Conservation (phyloP, 35 echinoderm and acorn worm genomes). For the Anneissia japonica region DNA sequence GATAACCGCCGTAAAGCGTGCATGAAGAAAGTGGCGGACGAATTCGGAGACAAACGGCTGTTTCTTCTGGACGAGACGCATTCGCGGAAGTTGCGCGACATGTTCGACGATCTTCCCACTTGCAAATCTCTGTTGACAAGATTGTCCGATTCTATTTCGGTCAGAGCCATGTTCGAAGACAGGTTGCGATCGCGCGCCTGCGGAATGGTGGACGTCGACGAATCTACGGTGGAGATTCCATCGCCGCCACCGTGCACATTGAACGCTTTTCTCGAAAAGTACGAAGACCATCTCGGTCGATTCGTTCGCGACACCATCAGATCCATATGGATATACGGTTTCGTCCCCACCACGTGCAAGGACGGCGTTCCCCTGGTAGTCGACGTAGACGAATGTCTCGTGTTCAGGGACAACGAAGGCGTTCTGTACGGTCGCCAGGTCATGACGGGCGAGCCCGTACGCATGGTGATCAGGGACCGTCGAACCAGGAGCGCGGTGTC, state of each 20-base stretch:
- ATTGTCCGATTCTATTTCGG: neutral
- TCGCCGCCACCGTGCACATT: neutral
- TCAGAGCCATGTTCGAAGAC: neutral
- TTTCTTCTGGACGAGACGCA: neutral
- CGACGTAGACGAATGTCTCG: neutral
- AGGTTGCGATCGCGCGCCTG: neutral
- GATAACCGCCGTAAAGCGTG: neutral
- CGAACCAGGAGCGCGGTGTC: neutral
- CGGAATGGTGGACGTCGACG: neutral
- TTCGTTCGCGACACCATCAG: neutral
- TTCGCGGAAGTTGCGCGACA: neutral
- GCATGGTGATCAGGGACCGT: neutral
- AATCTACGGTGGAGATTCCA: neutral
- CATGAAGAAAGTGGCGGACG: neutral
- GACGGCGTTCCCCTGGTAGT: neutral
- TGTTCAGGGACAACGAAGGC: neutral
- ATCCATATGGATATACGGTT: neutral
- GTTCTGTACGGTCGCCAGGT: neutral
- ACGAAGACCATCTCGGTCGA: neutral
- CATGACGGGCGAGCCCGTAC: neutral
- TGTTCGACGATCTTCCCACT: neutral
- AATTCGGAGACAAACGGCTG: neutral
- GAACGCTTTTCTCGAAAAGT: neutral
- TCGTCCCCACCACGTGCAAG: neutral
- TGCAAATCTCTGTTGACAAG: neutral